These are phyloP conservation scores for Opisthocomus hoazin DNA, from an alignment of 2,113 vertebrate genomes.

Conservation along the genomic window DNA sequence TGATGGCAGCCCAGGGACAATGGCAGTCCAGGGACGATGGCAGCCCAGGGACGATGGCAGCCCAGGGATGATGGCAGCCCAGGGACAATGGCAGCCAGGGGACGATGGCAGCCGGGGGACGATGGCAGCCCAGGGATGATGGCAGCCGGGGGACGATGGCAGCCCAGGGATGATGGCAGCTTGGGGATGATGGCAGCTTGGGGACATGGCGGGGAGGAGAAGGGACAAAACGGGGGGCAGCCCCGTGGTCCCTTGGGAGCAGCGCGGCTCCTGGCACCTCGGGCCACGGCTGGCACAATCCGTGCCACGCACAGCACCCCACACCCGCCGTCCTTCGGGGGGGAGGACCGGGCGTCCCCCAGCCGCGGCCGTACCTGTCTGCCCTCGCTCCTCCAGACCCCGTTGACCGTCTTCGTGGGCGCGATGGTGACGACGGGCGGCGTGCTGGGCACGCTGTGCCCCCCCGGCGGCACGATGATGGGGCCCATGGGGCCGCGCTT, in stretches of 20 bases:
- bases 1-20: too few species aligned
- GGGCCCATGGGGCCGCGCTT: slow-evolving; percentile 94
- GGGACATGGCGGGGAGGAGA: background rate
- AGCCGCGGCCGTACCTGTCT: slow-evolving; percentile 77
- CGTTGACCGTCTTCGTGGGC: slow-evolving; percentile 96
- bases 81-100: too few species aligned
- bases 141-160: background rate
- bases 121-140: too few species aligned
- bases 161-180: background rate
- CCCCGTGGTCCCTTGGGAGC: rapidly evolving
- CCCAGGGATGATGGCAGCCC: background rate
- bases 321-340: background rate
- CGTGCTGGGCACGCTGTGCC: slow-evolving; percentile 94
- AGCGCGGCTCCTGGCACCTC: background rate
- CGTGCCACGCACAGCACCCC: rapidly evolving
- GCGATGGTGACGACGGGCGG: slow-evolving; percentile 98
- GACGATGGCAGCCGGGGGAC: too few species aligned
- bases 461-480: slow-evolving; percentile 87
- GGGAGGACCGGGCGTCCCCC: rapidly evolving
- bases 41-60: too few species aligned
- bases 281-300: background rate
- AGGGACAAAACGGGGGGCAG: background rate
- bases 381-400: slow-evolving; percentile 93
- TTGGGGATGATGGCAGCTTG: background rate
- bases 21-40: too few species aligned